These are phyloP conservation scores for Peromyscus aztecus DNA, from an alignment of 2,797 vertebrate genomes.

Conservation along the genomic window DNA sequence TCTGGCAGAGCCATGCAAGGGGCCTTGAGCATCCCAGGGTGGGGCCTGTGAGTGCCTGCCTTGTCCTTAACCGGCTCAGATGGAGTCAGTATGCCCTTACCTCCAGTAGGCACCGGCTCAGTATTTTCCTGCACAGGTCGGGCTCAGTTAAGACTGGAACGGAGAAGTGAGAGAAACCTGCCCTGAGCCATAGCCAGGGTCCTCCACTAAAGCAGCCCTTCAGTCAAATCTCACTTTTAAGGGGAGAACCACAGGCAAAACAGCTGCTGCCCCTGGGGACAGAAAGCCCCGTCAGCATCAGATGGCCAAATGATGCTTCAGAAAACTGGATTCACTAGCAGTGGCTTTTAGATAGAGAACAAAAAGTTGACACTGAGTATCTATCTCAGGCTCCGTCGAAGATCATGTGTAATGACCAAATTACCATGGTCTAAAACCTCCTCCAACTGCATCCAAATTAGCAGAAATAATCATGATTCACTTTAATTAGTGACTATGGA, in stretches of 20 bases:
- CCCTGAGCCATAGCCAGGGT: neutral
- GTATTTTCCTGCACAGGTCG: neutral
- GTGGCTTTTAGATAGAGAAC: slow-evolving; percentile 63
- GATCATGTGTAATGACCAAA: slow-evolving; percentile 78
- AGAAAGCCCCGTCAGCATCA: neutral
- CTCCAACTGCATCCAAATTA: slow-evolving; percentile 80
- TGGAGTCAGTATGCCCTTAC: no score
- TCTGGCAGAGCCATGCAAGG: neutral
- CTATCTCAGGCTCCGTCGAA: slow-evolving; percentile 49
- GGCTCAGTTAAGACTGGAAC: neutral
- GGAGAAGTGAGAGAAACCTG: neutral
- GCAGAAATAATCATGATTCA: slow-evolving; percentile 81
- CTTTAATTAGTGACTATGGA: slow-evolving; percentile 82
- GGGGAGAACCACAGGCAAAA: neutral
- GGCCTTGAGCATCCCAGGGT: neutral
- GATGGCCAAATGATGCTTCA: neutral
- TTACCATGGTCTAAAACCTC: slow-evolving; percentile 75
- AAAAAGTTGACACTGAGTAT: slow-evolving; percentile 53
- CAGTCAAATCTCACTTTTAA: neutral
- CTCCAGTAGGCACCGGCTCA: neutral
- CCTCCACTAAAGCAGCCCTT: neutral
- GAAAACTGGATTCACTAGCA: slow-evolving; percentile 47
- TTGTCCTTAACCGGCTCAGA: neutral
- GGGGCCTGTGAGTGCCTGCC: neutral
- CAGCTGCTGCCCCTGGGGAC: neutral